A percentile compares a stretch with the other conserved stretches of the same genome.
Evolutionary conservation across 1,140 invertebrate species (phyloP).

Genomic region (Drosophila nebulosa): DNA sequence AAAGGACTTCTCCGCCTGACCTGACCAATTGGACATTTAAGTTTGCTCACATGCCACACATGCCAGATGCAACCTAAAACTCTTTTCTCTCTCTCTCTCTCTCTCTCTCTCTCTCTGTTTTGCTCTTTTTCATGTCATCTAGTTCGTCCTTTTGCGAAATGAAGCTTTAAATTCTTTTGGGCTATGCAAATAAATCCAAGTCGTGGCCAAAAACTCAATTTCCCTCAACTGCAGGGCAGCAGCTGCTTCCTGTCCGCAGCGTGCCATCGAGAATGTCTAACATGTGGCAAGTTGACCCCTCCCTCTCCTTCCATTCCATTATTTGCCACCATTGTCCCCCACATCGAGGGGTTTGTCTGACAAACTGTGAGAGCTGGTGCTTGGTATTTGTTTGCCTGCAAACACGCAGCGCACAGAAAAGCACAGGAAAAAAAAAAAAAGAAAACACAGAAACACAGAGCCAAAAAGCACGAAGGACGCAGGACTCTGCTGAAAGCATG

Average conservation of each 20-base stretch:
- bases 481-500: slow-evolving; percentile 50
- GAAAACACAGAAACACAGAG: background rate
- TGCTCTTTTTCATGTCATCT: background rate
- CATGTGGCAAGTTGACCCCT: slow-evolving; percentile 47
- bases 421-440: background rate
- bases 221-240: slow-evolving; percentile 32
- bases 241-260: slow-evolving; percentile 29
- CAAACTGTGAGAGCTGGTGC: slow-evolving; percentile 41
- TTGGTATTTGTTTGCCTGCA: slow-evolving; percentile 62
- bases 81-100: background rate
- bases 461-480: slow-evolving; percentile 35
- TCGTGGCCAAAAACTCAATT: slow-evolving; percentile 64
- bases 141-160: slow-evolving; percentile 9
- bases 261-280: slow-evolving; percentile 33
- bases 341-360: slow-evolving; percentile 7
- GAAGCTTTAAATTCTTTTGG: slow-evolving; percentile 41
- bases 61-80: background rate
- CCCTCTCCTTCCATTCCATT: background rate
- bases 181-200: slow-evolving; percentile 71
- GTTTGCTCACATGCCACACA: slow-evolving; percentile 4
- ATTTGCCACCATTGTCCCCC: background rate
- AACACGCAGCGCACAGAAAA: slow-evolving; percentile 25
- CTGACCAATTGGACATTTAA: slow-evolving; percentile 23
- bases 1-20: background rate
- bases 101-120: background rate